Evolutionary conservation across 30 jellyfish, hydroid and myxozoan species (phyloP).

Genomic region (Cassiopea andromeda): DNA sequence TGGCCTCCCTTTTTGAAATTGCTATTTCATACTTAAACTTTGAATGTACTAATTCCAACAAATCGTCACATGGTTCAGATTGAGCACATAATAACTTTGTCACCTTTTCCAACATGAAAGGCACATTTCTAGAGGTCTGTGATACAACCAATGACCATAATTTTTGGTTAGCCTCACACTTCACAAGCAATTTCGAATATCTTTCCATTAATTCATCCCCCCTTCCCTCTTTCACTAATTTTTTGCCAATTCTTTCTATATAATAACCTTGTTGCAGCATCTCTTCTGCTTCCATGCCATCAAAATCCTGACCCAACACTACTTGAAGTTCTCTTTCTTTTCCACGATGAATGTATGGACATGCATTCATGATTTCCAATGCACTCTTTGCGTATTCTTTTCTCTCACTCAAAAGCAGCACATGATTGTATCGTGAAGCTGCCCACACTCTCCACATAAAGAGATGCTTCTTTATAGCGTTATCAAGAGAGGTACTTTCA

Average conservation of each 20-base stretch:
- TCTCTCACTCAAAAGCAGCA: not conserved
- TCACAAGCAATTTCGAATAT: not conserved
- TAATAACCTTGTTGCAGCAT: not conserved
- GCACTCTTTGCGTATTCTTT: not conserved
- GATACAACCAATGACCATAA: constrained; percentile 5
- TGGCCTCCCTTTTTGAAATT: not conserved
- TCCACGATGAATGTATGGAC: not conserved
- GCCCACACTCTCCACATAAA: not conserved
- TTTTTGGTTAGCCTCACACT: not conserved
- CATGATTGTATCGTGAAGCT: not conserved
- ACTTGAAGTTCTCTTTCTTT: not conserved
- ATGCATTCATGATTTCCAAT: not conserved
- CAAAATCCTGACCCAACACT: not conserved
- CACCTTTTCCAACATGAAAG: not conserved
- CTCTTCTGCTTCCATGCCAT: not conserved
- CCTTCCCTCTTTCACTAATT: not conserved
- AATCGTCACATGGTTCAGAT: constrained; percentile 7
- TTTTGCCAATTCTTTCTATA: not conserved
- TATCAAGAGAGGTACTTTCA: not conserved
- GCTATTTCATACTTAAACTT: not conserved
- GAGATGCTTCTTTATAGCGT: not conserved
- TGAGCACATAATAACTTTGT: not conserved
- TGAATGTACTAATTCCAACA: not conserved
- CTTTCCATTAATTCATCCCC: not conserved
- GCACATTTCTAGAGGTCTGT: not conserved